Percentiles rank a stretch among this genome's conserved stretches.
Evolutionary conservation across 92 coral and sea anemone species (phyloP).

Genomic region (Nematostella vectensis): DNA sequence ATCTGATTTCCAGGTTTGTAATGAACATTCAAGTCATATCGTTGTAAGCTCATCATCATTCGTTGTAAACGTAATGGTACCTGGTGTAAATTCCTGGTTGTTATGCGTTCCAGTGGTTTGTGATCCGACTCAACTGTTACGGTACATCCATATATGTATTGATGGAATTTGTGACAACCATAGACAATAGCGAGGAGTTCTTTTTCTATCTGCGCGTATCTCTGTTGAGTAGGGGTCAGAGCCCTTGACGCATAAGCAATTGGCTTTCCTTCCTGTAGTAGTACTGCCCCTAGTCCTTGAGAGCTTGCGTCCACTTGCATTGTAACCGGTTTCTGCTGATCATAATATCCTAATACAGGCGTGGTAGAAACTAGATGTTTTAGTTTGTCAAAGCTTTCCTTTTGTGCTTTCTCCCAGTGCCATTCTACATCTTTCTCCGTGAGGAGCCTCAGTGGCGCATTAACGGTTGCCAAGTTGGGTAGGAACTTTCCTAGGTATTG

Average conservation of each 20-base stretch:
- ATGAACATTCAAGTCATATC: no score
- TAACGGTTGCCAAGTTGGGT: conserved; percentile 30
- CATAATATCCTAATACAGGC: conserved; percentile 51
- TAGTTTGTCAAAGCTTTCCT: conserved; percentile 33
- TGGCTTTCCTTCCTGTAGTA: conserved; percentile 15
- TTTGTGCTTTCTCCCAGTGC: conserved; percentile 42
- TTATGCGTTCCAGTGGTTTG: conserved; percentile 3
- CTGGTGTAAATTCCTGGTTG: no score
- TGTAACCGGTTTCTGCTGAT: conserved; percentile 8
- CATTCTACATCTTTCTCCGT: conserved; percentile 29
- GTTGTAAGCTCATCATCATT: no score
- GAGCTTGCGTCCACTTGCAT: conserved; percentile 33
- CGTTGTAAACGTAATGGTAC: no score
- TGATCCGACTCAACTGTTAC: conserved; percentile 3
- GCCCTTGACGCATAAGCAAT: conserved; percentile 19
- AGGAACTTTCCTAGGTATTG: conserved; percentile 42
- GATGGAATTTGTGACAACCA: not conserved
- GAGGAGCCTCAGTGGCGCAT: conserved; percentile 36
- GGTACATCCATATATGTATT: not conserved
- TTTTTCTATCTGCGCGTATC: conserved; percentile 2
- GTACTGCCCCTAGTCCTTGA: conserved; percentile 17
- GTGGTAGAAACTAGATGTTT: conserved; percentile 25
- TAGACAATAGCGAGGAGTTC: conserved; percentile 2
- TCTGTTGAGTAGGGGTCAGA: conserved; percentile 12
- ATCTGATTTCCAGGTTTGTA: no score